Conservation (phyloP, 1,140 invertebrate species). For the Gryllus bimaculatus region DNA sequence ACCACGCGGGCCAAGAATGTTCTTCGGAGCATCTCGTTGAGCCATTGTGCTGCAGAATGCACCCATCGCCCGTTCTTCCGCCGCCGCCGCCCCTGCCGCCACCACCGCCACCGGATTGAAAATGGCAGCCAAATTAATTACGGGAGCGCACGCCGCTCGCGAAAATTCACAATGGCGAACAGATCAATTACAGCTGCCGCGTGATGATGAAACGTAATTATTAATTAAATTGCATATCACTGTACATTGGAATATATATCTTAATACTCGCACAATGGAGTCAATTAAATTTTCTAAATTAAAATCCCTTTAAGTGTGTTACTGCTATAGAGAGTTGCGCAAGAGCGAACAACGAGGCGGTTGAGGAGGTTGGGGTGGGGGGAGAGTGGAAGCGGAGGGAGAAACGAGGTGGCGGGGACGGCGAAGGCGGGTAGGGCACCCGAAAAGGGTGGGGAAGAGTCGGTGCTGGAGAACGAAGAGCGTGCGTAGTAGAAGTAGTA, state of each 20-base stretch:
- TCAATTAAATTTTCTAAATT: conserved; percentile 21
- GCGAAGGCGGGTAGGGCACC: neutral
- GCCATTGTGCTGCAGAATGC: no score
- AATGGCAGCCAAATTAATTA: conserved; percentile 1
- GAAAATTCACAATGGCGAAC: conserved; percentile 15
- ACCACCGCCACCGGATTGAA: neutral
- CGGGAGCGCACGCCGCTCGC: neutral
- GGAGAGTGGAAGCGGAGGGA: neutral
- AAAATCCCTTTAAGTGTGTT: conserved; percentile 18
- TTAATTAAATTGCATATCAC: conserved; percentile 14
- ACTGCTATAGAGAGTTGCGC: neutral
- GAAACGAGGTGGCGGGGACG: neutral
- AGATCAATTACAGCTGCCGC: conserved; percentile 16
- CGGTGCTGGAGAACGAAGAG: neutral
- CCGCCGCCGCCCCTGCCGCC: no score
- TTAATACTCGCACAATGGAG: conserved; percentile 12
- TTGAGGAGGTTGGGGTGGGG: neutral
- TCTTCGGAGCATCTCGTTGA: no score
- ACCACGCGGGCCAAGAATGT: no score
- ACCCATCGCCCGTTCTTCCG: neutral
- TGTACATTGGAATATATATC: neutral
- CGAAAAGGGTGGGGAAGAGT: neutral
- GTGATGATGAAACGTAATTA: conserved; percentile 16
- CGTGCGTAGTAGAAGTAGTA: neutral
- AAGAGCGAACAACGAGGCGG: conserved; percentile 1